Percentiles rank a stretch among this genome's conserved stretches.
Conservation (phyloP, 2,797 vertebrate genomes). For the Catamblyrhynchus diadema region DNA sequence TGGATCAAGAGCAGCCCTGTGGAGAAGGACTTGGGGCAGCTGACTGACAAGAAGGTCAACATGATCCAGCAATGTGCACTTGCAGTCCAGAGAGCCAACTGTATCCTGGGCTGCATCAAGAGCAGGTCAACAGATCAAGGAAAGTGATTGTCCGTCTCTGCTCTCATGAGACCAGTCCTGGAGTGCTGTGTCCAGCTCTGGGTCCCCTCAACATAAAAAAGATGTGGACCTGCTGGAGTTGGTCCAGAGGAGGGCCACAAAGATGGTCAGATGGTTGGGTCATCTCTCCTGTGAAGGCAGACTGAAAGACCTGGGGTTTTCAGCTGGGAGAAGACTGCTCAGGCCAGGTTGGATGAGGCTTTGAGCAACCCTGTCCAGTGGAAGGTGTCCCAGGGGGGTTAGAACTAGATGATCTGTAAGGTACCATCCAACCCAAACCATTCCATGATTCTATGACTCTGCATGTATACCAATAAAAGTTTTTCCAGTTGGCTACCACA, state of each 20-base stretch:
- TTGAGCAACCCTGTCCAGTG: background rate
- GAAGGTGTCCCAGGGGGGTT: background rate
- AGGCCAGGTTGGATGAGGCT: background rate
- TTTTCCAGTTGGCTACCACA: background rate
- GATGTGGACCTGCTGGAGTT: background rate
- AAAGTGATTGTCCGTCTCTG: background rate
- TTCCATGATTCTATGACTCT: background rate
- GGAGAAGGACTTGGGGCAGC: background rate
- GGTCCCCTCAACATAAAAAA: background rate
- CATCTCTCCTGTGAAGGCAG: background rate
- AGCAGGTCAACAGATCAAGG: background rate
- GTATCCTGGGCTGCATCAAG: background rate
- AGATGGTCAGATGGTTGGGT: background rate
- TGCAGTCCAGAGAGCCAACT: background rate
- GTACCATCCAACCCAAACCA: background rate
- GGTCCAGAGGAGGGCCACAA: background rate
- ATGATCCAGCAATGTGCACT: background rate
- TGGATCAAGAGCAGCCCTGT: background rate
- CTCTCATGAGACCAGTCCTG: rapidly evolving
- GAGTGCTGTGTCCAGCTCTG: background rate
- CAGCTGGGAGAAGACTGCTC: background rate
- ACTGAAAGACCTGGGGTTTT: background rate
- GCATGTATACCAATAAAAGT: background rate
- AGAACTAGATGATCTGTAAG: background rate
- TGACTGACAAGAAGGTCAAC: background rate